Evolutionary conservation across 2,888 invertebrate genomes (phyloP), one percentile per base, ranked within the genome.

Genomic region (Cetonia aurata): DNA sequence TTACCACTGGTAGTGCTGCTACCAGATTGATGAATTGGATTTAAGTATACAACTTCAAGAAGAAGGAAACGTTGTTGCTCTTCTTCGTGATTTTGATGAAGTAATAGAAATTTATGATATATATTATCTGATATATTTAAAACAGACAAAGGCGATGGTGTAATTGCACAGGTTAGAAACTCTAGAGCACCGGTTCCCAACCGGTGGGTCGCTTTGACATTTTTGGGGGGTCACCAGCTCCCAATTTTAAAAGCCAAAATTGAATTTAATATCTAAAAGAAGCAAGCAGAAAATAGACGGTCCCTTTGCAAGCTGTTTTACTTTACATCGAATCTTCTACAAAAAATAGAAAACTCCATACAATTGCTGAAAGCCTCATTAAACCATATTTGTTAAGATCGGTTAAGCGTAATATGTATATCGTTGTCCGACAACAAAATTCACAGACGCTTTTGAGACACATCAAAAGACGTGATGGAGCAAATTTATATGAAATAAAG

Each of bases 71-170:
- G n/a, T 13, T 31, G 9, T 31, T 12, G 19, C 25, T 44, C 25
- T 25, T 60, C 60, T 60, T 46, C 46, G 44, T 60, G 60, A 25
- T 60, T 44, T 13, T 13, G 48, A 46, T 60, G 46, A 60, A 25
- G 44, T 60, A 60, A 60, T 31, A 4, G 13, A 31, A 46, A 31
- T 52, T 52, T 4, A 52, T 52, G 25, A 19, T n/a, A 25, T n/a
- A n/a, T 44, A 46, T 25, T 46, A 46, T 60, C 46, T 44, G 60
- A n/a, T 13, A 25, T 1, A 60, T 31, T 60, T 57, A 56, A 42
- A 10, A 37, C 37, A 37, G 2, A 25, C 25, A 25, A 25, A 25
- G 25, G 3, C 37, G 8, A 56, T 17, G 41, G 41, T 42, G 17
- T 42, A 17, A 15, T 57, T 57, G 31, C 42, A 13, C 41, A 57